Percentiles rank a stretch among this genome's conserved stretches.
These are phyloP conservation scores for Poeciliopsis turneri DNA, from an alignment of 2,797 vertebrate species.

Conservation along the genomic window DNA sequence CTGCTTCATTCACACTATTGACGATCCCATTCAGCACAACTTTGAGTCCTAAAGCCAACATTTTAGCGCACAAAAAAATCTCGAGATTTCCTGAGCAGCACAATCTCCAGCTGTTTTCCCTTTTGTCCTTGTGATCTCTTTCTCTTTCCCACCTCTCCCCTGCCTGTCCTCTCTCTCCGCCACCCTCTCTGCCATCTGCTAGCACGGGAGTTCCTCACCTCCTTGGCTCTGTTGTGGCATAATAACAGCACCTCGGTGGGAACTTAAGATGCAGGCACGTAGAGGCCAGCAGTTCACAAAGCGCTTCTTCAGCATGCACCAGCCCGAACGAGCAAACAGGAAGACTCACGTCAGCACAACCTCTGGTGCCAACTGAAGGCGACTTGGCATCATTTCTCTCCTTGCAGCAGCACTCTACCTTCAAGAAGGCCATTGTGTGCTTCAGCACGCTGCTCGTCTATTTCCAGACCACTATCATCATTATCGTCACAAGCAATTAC, in stretches of 20 bases:
- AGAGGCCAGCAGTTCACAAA: constrained; percentile 55
- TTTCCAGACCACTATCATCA: constrained; percentile 49
- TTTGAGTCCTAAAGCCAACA: constrained; percentile 33
- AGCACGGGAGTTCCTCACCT: constrained; percentile 26
- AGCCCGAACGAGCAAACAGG: constrained; percentile 54
- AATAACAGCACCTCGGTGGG: constrained; percentile 65
- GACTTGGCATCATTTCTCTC: constrained; percentile 8
- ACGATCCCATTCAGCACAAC: constrained; percentile 36
- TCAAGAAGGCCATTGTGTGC: constrained; percentile 30
- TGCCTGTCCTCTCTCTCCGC: constrained; percentile 30
- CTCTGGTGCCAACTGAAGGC: constrained; percentile 25
- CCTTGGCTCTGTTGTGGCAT: constrained; percentile 51
- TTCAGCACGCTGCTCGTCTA: constrained; percentile 38
- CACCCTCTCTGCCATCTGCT: constrained; percentile 57
- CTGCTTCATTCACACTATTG: constrained; percentile 25
- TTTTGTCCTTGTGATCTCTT: constrained; percentile 26
- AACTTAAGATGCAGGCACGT: constrained; percentile 55
- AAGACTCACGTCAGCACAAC: constrained; percentile 63
- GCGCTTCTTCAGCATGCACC: constrained; percentile 62
- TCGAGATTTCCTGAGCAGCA: constrained; percentile 5
- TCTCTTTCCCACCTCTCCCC: constrained; percentile 11
- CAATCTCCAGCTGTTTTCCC: constrained; percentile 21
- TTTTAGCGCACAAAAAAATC: constrained; percentile 24
- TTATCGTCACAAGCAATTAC: constrained; percentile 41
- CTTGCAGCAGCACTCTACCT: constrained; percentile 29